Conservation (phyloP, 2,888 invertebrate species). For the Drosophila barbarae region DNA sequence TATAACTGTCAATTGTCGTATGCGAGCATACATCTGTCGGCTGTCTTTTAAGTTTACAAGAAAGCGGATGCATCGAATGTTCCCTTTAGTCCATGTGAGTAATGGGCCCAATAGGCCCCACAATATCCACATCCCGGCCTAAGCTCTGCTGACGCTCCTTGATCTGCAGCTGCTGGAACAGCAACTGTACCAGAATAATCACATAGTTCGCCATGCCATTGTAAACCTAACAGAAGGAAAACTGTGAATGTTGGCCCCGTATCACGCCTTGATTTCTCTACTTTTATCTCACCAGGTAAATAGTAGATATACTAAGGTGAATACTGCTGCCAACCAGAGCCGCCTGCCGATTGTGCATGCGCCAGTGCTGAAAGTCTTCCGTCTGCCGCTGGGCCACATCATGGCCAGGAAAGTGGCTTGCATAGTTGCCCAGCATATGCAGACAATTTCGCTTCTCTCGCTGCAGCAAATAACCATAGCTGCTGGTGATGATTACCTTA, state of each 20-base stretch:
- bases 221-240: slow-evolving; percentile 57
- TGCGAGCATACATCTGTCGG: no score
- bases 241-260: background rate
- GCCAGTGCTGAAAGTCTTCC: slow-evolving; percentile 61
- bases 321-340: slow-evolving; percentile 62
- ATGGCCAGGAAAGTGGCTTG: slow-evolving; percentile 37
- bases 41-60: no score
- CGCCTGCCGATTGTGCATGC: slow-evolving; percentile 59
- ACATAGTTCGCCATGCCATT: slow-evolving; percentile 74
- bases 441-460: slow-evolving; percentile 69
- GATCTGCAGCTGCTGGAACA: slow-evolving; percentile 69
- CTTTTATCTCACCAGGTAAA: slow-evolving; percentile 62
- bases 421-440: slow-evolving; percentile 54
- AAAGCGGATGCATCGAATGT: no score
- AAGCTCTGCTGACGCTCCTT: slow-evolving; percentile 37
- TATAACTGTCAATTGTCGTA: background rate
- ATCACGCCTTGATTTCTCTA: background rate
- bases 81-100: slow-evolving; percentile 30
- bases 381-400: slow-evolving; percentile 27
- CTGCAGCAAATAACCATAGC: slow-evolving; percentile 63
- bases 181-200: slow-evolving; percentile 73
- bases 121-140: slow-evolving; percentile 49
- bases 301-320: slow-evolving; percentile 56
- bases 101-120: slow-evolving; percentile 26
- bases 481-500: slow-evolving; percentile 64